These are phyloP conservation scores for Tenthredo notha DNA, from an alignment of 2,888 invertebrate genomes.

Conservation along the genomic window DNA sequence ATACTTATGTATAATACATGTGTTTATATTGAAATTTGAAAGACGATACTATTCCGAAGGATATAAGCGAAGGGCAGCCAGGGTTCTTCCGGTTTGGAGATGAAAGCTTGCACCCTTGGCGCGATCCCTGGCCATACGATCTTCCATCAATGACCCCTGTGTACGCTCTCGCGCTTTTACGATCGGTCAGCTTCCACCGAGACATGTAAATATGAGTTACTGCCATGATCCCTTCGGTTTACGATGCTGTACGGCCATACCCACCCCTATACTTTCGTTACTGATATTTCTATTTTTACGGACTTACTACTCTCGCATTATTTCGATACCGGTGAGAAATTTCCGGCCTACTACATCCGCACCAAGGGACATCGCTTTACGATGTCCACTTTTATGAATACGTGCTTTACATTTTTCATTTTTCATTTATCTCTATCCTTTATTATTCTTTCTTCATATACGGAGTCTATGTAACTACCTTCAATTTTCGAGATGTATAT, in stretches of 20 bases:
- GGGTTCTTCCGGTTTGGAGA: conserved; percentile 45
- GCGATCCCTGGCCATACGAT: conserved; percentile 18
- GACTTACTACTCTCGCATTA: conserved; percentile 8
- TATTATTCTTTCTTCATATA: background rate
- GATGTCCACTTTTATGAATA: conserved; percentile 60
- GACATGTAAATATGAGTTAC: conserved; percentile 69
- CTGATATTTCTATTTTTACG: conserved; percentile 41
- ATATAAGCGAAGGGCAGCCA: conserved; percentile 8
- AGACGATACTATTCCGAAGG: conserved; percentile 30
- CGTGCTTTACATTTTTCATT: background rate
- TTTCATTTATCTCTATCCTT: background rate
- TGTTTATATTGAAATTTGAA: conserved; percentile 18
- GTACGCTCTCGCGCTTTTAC: conserved; percentile 62
- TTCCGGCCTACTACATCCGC: conserved; percentile 28
- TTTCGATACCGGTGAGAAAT: conserved; percentile 7
- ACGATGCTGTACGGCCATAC: background rate
- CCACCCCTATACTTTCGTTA: background rate
- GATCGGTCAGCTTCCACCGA: conserved; percentile 64
- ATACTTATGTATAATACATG: background rate
- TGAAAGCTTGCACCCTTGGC: conserved; percentile 19
- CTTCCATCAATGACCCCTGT: conserved; percentile 49
- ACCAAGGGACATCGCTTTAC: conserved; percentile 57
- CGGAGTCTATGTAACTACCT: background rate
- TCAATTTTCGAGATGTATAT: background rate
- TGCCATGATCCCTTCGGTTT: conserved; percentile 54